Base-by-base conservation (phyloP, 2,888 invertebrate species). In the Drosophila tripunctata region DNA sequence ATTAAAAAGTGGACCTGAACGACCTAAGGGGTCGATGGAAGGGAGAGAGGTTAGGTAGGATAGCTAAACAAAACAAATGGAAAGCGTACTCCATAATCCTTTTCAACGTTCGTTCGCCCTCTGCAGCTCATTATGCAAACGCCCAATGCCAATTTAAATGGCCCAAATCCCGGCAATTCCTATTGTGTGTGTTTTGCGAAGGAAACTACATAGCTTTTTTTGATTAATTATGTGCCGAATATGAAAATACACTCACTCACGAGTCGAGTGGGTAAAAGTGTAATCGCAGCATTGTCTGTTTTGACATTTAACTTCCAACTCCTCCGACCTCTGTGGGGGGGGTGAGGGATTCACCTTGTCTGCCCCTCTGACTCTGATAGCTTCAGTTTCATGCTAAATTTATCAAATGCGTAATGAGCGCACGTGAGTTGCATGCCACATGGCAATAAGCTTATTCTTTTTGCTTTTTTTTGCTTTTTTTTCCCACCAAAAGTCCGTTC, bases 331-430 rank as follows among this genome's bases (percentile, higher is more conserved):
- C 27, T 27, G 5, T 8, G 2, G 21, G 36, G 17, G 24, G 70
- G 69, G 75, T 67, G 74, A 62, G 51, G 47, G 31, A 51, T 51
- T 44, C 74, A 74, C 67, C 74, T 70, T 70, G 66, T 51, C 62
- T 52, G 71, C 31, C 48, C 41, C 45, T 17, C 30, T 12, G 6
- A 14, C 27, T 27, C 27, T 10, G 10, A 27, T 27, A 10, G 22
- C 41, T 17, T 21, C 43, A 31, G 27, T 65, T 88, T 87, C 82
- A 85, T 81, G 74, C 78, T 83, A 89, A 90, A 90, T 89, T 89
- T 89, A 90, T 89, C 83, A 90, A 86, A 87, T 88, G 85, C 81
- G 88, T 90, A 89, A 89, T 89, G 87, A 85, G 75, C 80, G 87
- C 79, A 89, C 89, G 89, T 89, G 89, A 89, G 88, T 58, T 65